Conservation (phyloP, 2,888 invertebrate species). For the Plemyria rubiginata region DNA sequence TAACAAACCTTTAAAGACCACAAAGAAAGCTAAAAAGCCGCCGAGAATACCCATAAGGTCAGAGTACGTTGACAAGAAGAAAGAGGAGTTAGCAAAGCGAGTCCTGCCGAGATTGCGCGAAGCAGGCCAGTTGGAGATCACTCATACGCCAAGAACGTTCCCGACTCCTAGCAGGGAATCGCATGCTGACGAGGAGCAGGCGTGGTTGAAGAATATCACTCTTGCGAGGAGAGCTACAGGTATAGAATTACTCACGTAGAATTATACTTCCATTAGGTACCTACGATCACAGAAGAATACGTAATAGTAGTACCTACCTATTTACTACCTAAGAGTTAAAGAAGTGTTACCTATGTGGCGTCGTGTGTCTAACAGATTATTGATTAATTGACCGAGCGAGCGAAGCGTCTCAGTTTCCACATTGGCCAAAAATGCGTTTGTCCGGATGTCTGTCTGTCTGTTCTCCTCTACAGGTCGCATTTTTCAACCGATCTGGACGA, state of each 20-base stretch:
- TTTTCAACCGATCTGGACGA: no score
- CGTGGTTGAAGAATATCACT: constrained; percentile 92
- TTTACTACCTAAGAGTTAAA: no score
- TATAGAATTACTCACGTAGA: constrained; percentile 37
- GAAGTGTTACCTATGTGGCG: no score
- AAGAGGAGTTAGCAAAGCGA: constrained; percentile 63
- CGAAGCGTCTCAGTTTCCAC: no score
- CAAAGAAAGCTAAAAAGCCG: constrained; percentile 34
- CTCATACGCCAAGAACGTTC: constrained; percentile 90
- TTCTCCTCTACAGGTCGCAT: no score
- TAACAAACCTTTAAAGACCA: constrained; percentile 7
- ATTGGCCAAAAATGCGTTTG: no score
- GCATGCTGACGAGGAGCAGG: constrained; percentile 87
- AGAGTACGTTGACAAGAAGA: constrained; percentile 69
- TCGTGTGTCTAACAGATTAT: no score
- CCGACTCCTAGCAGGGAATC: constrained; percentile 93
- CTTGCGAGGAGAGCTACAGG: constrained; percentile 87
- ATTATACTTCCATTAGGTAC: no score
- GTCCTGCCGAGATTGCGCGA: constrained; percentile 85
- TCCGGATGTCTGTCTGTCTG: no score
- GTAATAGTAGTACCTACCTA: no score
- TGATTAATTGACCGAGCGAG: no score
- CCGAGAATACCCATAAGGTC: constrained; percentile 60
- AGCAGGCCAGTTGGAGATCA: constrained; percentile 85
- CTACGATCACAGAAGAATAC: no score